These are phyloP conservation scores for Thripadectes ignobilis DNA, from an alignment of 2,797 vertebrate genomes.

Conservation along the genomic window DNA sequence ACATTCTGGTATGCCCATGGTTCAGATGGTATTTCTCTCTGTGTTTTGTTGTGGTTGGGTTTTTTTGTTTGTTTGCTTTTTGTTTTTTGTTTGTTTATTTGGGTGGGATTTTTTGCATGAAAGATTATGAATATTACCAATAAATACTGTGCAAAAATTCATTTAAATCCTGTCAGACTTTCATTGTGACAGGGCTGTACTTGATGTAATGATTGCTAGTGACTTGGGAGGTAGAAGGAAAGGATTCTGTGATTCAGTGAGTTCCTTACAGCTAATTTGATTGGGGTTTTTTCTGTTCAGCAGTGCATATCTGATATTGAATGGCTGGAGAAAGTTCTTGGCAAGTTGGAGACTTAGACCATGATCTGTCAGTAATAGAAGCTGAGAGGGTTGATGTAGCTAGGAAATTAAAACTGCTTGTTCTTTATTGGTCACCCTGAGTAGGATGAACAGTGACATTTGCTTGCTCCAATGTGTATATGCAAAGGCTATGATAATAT, in stretches of 20 bases:
- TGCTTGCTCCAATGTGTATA: not conserved
- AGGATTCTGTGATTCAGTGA: not conserved
- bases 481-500: not conserved
- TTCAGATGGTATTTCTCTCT: not conserved
- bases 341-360: not conserved
- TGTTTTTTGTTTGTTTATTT: too few species aligned
- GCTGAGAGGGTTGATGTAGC: not conserved
- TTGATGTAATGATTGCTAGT: not conserved
- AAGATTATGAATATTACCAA: not conserved
- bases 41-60: not conserved
- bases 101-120: not conserved
- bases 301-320: not conserved
- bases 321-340: not conserved
- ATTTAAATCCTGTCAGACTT: not conserved
- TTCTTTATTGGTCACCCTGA: not conserved
- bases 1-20: not conserved
- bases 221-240: not conserved
- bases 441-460: not conserved
- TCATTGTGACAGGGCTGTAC: not conserved
- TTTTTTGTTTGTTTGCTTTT: too few species aligned
- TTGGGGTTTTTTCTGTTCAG: not conserved
- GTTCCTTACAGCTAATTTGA: not conserved
- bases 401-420: not conserved
- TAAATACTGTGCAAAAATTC: not conserved
- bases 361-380: not conserved